Conservation (phyloP, 2,797 vertebrate species). For the Crocidura indochinensis region DNA sequence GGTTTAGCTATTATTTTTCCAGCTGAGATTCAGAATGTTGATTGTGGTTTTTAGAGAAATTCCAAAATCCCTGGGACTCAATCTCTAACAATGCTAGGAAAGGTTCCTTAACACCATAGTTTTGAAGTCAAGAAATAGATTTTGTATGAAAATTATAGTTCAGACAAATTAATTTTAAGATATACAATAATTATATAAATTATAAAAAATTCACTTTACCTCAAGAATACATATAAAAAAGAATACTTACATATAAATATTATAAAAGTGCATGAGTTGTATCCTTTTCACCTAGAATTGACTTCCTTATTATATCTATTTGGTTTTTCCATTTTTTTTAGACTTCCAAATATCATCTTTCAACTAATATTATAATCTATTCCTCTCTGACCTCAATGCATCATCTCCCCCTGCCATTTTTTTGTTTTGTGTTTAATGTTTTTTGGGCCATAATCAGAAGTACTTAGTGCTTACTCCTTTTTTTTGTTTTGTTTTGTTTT, state of each 20-base stretch:
- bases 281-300: background rate
- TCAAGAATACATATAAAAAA: background rate
- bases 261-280: background rate
- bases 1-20: no score
- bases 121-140: constrained; percentile 58
- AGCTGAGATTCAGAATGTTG: background rate
- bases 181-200: constrained; percentile 1
- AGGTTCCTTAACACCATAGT: background rate
- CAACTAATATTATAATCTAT: background rate
- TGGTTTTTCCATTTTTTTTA: background rate
- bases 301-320: background rate
- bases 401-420: background rate
- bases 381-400: background rate
- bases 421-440: background rate
- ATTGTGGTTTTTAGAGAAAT: background rate
- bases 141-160: constrained; percentile 31
- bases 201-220: constrained; percentile 35
- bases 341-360: constrained; percentile 12
- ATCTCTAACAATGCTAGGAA: background rate
- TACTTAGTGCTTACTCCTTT: no score
- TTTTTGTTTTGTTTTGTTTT: no score
- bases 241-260: background rate
- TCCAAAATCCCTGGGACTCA: constrained; percentile 1
- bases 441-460: no score
- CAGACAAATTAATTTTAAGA: constrained; percentile 1